These are phyloP conservation scores for Drosophila emarginata DNA, from an alignment of 2,888 invertebrate species.

Conservation along the genomic window DNA sequence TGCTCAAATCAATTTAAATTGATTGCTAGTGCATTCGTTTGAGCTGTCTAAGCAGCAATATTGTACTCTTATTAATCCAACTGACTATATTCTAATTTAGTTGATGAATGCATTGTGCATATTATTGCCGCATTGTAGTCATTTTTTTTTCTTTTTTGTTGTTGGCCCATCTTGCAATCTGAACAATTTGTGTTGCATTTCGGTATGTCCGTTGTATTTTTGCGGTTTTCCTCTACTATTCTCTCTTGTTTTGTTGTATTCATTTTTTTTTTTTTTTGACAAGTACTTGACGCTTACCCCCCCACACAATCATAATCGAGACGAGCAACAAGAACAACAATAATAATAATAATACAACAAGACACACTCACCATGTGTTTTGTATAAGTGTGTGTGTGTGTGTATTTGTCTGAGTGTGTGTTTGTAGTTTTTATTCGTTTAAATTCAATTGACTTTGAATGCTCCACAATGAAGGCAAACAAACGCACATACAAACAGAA, in stretches of 20 bases:
- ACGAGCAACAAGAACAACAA: slow-evolving; percentile 56
- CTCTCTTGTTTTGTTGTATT: slow-evolving; percentile 1
- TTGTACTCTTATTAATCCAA: slow-evolving; percentile 54
- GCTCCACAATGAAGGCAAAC: slow-evolving; percentile 72
- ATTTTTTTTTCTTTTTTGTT: slow-evolving; percentile 30
- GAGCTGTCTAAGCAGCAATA: slow-evolving; percentile 24
- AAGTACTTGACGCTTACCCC: slow-evolving; percentile 54
- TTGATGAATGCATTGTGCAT: slow-evolving; percentile 47
- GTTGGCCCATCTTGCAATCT: slow-evolving; percentile 48
- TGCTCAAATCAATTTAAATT: slow-evolving; percentile 15
- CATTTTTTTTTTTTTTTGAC: slow-evolving; percentile 59
- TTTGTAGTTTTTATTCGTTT: slow-evolving; percentile 73
- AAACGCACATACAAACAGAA: slow-evolving; percentile 35
- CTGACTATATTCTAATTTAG: slow-evolving; percentile 60
- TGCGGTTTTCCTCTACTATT: background rate
- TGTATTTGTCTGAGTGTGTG: slow-evolving; percentile 20
- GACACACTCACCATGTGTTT: background rate
- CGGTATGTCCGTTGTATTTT: background rate
- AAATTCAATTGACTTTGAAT: slow-evolving; percentile 76
- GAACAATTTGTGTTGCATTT: slow-evolving; percentile 56
- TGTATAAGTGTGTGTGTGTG: background rate
- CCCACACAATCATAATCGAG: slow-evolving; percentile 70
- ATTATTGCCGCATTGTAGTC: slow-evolving; percentile 17
- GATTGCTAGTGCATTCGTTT: slow-evolving; percentile 28
- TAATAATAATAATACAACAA: slow-evolving; percentile 38